A percentile compares a stretch with the other conserved stretches of the same genome.
Conservation (phyloP, 2,888 invertebrate species). For the Siphlonurus alternatus region DNA sequence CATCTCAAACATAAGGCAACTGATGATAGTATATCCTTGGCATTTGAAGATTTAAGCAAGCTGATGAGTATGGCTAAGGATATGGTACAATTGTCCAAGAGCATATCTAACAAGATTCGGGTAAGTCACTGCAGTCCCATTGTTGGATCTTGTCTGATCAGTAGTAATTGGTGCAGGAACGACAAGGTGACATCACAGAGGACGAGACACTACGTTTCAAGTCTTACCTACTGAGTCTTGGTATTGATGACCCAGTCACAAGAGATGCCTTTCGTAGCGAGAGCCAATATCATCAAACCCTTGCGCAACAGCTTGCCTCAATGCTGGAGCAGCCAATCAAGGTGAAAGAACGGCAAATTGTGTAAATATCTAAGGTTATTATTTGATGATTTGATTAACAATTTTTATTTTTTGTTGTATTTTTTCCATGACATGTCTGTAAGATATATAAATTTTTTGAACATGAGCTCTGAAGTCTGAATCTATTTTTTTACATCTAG, state of each 20-base stretch:
- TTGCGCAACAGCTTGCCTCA: conserved; percentile 73
- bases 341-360: no score
- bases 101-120: conserved; percentile 80
- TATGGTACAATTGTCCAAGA: conserved; percentile 86
- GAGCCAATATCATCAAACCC: conserved; percentile 62
- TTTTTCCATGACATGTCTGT: neutral
- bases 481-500: no score
- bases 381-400: neutral
- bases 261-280: conserved; percentile 76
- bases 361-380: neutral
- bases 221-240: conserved; percentile 87
- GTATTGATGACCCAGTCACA: conserved; percentile 96
- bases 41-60: conserved; percentile 89
- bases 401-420: neutral
- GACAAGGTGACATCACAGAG: conserved; percentile 89
- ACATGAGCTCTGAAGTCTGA: no score
- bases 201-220: conserved; percentile 96
- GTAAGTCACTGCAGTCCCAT: conserved; percentile 33
- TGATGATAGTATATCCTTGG: conserved; percentile 77
- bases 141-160: neutral
- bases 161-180: conserved; percentile 38
- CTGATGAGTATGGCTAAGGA: conserved; percentile 94
- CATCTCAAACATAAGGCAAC: conserved; percentile 82
- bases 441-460: no score
- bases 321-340: conserved; percentile 66